Evolutionary conservation across 2,888 invertebrate species (phyloP).

Genomic region (Atherix ibis): DNA sequence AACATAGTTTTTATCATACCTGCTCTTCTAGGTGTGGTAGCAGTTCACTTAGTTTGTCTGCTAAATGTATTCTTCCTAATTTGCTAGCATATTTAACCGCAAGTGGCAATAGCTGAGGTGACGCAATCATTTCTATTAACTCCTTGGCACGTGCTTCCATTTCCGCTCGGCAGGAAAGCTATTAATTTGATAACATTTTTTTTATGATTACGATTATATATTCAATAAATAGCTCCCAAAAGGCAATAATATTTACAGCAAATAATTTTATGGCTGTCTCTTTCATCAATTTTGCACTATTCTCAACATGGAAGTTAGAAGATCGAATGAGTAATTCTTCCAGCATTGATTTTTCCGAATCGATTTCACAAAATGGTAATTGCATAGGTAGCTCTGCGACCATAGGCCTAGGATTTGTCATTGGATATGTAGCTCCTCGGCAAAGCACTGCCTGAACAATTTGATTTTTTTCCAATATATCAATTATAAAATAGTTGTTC

Average conservation of each 20-base stretch:
- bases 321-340: constrained; percentile 60
- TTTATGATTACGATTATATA: too few relatives aligned
- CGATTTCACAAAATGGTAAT: constrained; percentile 62
- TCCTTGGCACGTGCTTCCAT: constrained; percentile 77
- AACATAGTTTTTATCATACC: constrained; percentile 13
- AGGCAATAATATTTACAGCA: constrained; percentile 47
- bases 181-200: constrained; percentile 16
- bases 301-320: constrained; percentile 43
- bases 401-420: constrained; percentile 72
- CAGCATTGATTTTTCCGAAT: constrained; percentile 62
- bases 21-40: constrained; percentile 32
- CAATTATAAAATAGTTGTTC: constrained; percentile 60
- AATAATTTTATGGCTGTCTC: constrained; percentile 80
- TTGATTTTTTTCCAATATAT: constrained; percentile 62
- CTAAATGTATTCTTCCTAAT: constrained; percentile 57
- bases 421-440: constrained; percentile 75
- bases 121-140: constrained; percentile 65
- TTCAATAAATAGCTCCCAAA: too few relatives aligned
- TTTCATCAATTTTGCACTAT: constrained; percentile 49
- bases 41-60: constrained; percentile 55
- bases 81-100: constrained; percentile 82
- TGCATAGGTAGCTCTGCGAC: constrained; percentile 57
- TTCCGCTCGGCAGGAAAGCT: constrained; percentile 72
- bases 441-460: constrained; percentile 71
- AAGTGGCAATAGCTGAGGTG: constrained; percentile 58